Evolutionary conservation across 2,113 vertebrate species (phyloP), one percentile per base, ranked within the genome.

Genomic region (Hipposideros armiger): DNA sequence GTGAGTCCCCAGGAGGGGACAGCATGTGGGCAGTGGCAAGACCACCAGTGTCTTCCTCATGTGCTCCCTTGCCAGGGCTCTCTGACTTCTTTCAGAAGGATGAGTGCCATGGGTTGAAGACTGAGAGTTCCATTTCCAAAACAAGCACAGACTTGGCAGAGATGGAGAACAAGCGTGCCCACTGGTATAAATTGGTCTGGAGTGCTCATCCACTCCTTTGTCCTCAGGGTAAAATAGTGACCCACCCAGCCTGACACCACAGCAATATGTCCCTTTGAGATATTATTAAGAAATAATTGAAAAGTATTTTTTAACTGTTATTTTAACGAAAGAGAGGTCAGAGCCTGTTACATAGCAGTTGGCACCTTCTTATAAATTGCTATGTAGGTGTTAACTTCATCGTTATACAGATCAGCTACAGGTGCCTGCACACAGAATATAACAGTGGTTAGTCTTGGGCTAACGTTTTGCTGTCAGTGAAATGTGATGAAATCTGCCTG

Each of bases 131-230:
- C 87, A 16, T 72, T 97, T 97, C 97, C 95, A 98, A 95, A 95
- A 91, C 97, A 97, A 97, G 97, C 97, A 95, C 95, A 96, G 66
- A 67, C 87, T 97, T 98, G 97, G 94, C 96, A 96, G 87, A 96
- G 81, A 81, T 73, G 83, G 78, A 36, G 42, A 64, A 13, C 69
- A 45, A 84, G 78, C 20, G 1, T 87, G 91, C 96, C 94, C 82
- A 62, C 3, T 84, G 78, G 45, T 90, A 26, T 73, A 88, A 96
- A 94, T 81, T 94, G 93, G 62, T 58, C 85, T 94, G 80, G 94
- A 92, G 64, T 78, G 42, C 74, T 94, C 64, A 67, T 70, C 40
- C 15, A 85, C 60, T 86, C 30, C 73, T 90, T 95, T 95, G 91
- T 78, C 89, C 73, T 70, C 40, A 16, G 45, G 47, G 82, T 83